These are phyloP conservation scores for Charanyca ferruginea DNA, from an alignment of 2,888 invertebrate species.

Conservation along the genomic window DNA sequence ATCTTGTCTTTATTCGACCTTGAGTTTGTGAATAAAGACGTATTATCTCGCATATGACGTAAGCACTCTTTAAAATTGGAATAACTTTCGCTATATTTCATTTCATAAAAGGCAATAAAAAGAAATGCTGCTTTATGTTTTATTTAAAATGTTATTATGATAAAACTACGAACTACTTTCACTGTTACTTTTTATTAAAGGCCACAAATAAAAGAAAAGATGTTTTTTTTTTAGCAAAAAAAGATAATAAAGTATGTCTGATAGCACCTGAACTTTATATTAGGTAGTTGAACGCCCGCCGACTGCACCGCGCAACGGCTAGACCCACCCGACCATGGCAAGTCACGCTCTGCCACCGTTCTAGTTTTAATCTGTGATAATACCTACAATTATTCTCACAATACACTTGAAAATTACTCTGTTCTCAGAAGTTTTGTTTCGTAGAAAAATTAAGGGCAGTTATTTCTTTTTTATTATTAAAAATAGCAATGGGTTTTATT, in stretches of 20 bases:
- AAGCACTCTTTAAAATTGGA: conserved; percentile 41
- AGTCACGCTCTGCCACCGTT: conserved; percentile 73
- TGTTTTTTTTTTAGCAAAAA: conserved; percentile 20
- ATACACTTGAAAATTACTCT: conserved; percentile 45
- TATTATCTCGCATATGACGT: conserved; percentile 1
- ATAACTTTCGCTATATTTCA: background rate
- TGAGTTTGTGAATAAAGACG: conserved; percentile 21
- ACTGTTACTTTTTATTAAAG: conserved; percentile 24
- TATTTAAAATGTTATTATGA: conserved; percentile 21
- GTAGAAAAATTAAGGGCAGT: conserved; percentile 18
- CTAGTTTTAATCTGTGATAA: conserved; percentile 70
- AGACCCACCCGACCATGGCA: conserved; percentile 63
- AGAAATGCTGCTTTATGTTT: conserved; percentile 6
- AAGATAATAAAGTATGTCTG: conserved; percentile 36
- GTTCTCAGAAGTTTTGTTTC: conserved; percentile 39
- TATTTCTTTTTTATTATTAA: background rate
- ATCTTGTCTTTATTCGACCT: conserved; percentile 28
- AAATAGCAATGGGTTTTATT: too few relatives aligned
- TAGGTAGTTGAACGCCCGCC: conserved; percentile 67
- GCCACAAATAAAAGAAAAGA: conserved; percentile 7
- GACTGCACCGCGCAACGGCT: conserved; percentile 35
- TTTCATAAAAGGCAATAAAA: conserved; percentile 13
- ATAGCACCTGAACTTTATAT: conserved; percentile 59
- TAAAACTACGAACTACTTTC: conserved; percentile 37
- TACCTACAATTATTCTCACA: conserved; percentile 56